Base-by-base conservation (phyloP, 2,888 invertebrate genomes). In the Pandemis corylana region DNA sequence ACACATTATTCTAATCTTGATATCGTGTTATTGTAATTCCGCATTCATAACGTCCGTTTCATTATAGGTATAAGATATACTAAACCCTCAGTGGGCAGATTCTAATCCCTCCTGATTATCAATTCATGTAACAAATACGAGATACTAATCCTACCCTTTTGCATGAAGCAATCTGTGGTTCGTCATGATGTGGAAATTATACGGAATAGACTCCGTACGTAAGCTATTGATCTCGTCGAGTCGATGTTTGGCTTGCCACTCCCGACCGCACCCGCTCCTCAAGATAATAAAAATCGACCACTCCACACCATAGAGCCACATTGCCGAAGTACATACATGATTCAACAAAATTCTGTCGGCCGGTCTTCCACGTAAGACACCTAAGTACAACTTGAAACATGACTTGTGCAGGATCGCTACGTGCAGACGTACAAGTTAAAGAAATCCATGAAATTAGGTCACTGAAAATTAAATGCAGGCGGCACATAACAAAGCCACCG, bases 231-330 rank as follows among this genome's bases (percentile, higher is more conserved):
- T 94, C 89, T 89, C 83, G 80, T 79, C 85, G 81, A 80, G 85
- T 78, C 86, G 82, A 84, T 94, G 92, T 94, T 94, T 94, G 91
- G 81, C 81, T 82, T 85, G 92, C 90, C 94, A 81, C 94, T 85
- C 94, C 94, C 89, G 78, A 82, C 90, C 94, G 91, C 93, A 89
- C 94, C 93, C 85, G 87, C 80, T 78, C 80, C 81, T 84, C 85
- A 87, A 86, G 90, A 90, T 90, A 90, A 94, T 93, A 93, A 92
- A 94, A 91, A 93, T 90, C 93, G 91, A 93, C 90, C 90, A 89
- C 87, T 84, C 81, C 80, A 82, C 82, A 83, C 86, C 83, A 84
- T 82, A 84, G 79, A 82, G 84, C 79, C 81, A 84, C 84, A 84
- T 84, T 84, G 84, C 85, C 81, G 82, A 80, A 81, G 73, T 74